Evolutionary conservation across 2,797 vertebrate species (phyloP).

Genomic region (Bryconaethiops microstoma): DNA sequence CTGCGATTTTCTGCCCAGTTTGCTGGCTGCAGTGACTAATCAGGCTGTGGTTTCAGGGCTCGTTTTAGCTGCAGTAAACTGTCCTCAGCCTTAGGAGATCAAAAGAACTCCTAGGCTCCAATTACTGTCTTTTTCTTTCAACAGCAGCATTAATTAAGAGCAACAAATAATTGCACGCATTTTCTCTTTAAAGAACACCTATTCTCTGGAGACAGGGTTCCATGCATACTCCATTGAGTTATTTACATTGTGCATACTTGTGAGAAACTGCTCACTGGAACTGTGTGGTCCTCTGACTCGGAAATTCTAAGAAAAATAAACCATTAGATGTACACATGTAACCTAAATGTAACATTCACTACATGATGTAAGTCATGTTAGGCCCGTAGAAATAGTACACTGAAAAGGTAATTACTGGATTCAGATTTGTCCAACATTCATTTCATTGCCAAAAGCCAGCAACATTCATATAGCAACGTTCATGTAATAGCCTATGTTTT

Average conservation of each 20-base stretch:
- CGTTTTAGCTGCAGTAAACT: constrained; percentile 58
- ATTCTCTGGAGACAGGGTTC: constrained; percentile 49
- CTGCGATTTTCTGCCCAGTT: constrained; percentile 44
- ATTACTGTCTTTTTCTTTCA: constrained; percentile 64
- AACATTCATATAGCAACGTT: no score
- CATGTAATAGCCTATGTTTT: no score
- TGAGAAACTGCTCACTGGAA: no score
- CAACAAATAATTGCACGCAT: constrained; percentile 63
- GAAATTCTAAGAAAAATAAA: no score
- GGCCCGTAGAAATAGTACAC: no score
- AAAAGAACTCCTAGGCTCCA: constrained; percentile 58
- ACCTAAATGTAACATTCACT: no score
- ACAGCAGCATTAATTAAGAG: constrained; percentile 61
- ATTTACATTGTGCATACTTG: constrained; percentile 47
- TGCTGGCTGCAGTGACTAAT: constrained; percentile 45
- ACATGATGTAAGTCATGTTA: no score
- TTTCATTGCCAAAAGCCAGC: no score
- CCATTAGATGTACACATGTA: no score
- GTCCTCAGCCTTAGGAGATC: constrained; percentile 54
- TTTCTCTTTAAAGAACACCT: constrained; percentile 66
- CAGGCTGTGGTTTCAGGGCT: constrained; percentile 41
- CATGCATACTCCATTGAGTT: constrained; percentile 50
- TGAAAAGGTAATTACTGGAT: no score
- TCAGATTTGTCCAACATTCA: no score
- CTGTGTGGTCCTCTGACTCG: no score